Percentiles rank a stretch among this genome's conserved stretches.
phyloP scores from a whole-genome alignment of 1,140 invertebrate species.

The Aporrectodea caliginosa region DNA sequence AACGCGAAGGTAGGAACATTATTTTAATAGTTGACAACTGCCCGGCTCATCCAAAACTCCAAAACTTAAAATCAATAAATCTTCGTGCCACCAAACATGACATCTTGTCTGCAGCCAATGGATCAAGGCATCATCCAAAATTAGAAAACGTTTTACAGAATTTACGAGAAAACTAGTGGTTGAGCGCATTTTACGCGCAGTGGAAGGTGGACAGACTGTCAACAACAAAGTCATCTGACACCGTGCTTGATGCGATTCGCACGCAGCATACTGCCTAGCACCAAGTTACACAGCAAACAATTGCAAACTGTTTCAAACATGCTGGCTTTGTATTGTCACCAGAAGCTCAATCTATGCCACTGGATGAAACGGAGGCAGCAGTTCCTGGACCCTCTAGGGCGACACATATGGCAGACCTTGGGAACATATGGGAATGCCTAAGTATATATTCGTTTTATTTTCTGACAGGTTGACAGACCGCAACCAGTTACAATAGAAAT shows the following conservation, averaged over 20 bases:
- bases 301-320: not conserved
- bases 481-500: no score
- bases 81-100: conserved; percentile 56
- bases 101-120: conserved; percentile 56
- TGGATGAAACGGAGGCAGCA: not conserved
- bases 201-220: not conserved
- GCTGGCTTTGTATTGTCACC: not conserved
- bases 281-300: not conserved
- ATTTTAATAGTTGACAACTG: conserved; percentile 42
- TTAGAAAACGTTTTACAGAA: conserved; percentile 40
- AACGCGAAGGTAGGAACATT: conserved; percentile 30
- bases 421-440: conserved; percentile 11
- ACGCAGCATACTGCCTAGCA: not conserved
- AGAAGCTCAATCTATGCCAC: not conserved
- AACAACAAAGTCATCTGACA: not conserved
- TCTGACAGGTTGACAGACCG: no score
- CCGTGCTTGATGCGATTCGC: not conserved
- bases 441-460: no score
- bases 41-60: conserved; percentile 32
- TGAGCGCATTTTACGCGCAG: not conserved
- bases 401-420: not conserved
- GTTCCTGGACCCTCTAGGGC: no score
- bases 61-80: conserved; percentile 47
- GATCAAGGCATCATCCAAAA: conserved; percentile 56
- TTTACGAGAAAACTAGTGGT: not conserved